These are phyloP conservation scores for Allolobophora icterica DNA, from an alignment of 2,888 invertebrate species.

Conservation along the genomic window DNA sequence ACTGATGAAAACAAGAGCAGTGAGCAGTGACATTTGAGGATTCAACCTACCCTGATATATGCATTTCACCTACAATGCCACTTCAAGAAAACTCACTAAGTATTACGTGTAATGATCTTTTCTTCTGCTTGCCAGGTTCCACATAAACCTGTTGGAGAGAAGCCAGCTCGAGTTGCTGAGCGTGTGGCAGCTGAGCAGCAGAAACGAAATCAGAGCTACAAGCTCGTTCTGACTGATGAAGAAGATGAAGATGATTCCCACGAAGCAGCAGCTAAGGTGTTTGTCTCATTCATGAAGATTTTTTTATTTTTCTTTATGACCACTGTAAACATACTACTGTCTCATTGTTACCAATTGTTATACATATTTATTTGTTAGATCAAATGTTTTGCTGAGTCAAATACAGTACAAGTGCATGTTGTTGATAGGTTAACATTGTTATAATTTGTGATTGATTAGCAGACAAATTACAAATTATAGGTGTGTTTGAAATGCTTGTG, in stretches of 20 bases:
- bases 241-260: conserved; percentile 53
- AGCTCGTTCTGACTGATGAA: conserved; percentile 65
- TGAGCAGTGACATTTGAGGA: background rate
- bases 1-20: background rate
- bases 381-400: background rate
- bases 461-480: background rate
- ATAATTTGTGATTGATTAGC: background rate
- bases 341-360: background rate
- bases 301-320: background rate
- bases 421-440: background rate
- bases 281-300: background rate
- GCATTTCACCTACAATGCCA: background rate
- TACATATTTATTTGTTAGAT: background rate
- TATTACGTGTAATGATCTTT: conserved; percentile 3
- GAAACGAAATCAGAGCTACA: conserved; percentile 65
- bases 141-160: conserved; percentile 55
- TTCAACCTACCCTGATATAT: conserved; percentile 15
- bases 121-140: conserved; percentile 56
- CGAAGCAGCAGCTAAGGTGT: conserved; percentile 12
- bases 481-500: background rate
- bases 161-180: conserved; percentile 51
- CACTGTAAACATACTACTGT: too few species aligned
- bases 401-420: background rate
- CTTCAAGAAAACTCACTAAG: background rate
- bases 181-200: conserved; percentile 60